Conservation (phyloP, 2,888 invertebrate genomes). For the Phragmatobia fuliginosa region DNA sequence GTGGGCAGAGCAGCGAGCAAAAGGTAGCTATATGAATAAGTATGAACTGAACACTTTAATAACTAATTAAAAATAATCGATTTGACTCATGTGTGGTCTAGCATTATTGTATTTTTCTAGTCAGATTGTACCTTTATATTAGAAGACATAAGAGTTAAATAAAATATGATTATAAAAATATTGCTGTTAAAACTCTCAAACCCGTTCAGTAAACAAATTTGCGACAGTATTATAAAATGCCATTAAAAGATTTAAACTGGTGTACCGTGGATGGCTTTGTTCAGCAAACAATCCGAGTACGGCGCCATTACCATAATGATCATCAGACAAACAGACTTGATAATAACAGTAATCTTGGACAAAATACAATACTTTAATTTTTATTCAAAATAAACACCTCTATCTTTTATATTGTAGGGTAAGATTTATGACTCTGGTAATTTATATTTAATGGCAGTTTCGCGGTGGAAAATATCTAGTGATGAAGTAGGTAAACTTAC, state of each 20-base stretch:
- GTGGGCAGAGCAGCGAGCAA: no score
- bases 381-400: neutral
- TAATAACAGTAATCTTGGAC: neutral
- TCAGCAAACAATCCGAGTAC: conserved; percentile 18
- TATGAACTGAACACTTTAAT: no score
- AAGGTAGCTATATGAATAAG: no score
- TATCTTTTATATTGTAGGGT: conserved; percentile 1
- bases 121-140: neutral
- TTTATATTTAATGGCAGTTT: conserved; percentile 7
- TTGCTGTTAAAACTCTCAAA: neutral
- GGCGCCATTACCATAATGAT: conserved; percentile 21
- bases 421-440: conserved; percentile 5
- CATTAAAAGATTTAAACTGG: conserved; percentile 19
- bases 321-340: conserved; percentile 7
- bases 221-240: conserved; percentile 9
- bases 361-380: neutral
- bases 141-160: neutral
- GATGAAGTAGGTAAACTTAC: neutral
- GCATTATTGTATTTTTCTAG: neutral
- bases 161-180: neutral
- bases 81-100: no score
- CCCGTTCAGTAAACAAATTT: conserved; percentile 5
- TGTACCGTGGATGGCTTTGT: conserved; percentile 17
- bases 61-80: no score
- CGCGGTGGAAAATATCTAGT: neutral